A percentile compares a stretch with the other conserved stretches of the same genome.
phyloP scores from a whole-genome alignment of 2,797 vertebrate genomes.

The Enteromius thamalakanensis region DNA sequence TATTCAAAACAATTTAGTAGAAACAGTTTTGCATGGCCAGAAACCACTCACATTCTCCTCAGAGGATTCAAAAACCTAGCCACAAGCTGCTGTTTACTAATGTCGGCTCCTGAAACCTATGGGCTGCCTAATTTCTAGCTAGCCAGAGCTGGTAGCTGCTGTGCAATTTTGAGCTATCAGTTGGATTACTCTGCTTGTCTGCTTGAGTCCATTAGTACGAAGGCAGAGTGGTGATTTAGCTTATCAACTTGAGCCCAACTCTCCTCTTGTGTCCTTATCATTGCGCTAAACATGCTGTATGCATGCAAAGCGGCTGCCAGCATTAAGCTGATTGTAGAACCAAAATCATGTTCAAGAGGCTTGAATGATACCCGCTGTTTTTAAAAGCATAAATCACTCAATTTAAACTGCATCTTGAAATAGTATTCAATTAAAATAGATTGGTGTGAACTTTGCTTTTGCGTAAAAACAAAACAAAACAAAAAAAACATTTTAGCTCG shows the following conservation, averaged over 20 bases:
- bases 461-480: background rate
- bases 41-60: background rate
- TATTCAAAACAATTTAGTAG: background rate
- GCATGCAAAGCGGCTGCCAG: conserved; percentile 42
- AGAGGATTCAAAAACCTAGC: background rate
- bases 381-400: conserved; percentile 39
- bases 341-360: conserved; percentile 28
- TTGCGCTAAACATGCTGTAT: conserved; percentile 38
- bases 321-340: conserved; percentile 7
- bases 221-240: conserved; percentile 51
- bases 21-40: background rate
- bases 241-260: conserved; percentile 53
- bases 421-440: conserved; percentile 31
- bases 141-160: conserved; percentile 4
- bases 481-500: background rate
- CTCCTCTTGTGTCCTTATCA: conserved; percentile 48
- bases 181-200: conserved; percentile 50
- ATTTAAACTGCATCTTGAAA: conserved; percentile 19
- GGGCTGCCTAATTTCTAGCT: conserved; percentile 17
- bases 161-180: conserved; percentile 39
- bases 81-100: background rate
- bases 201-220: conserved; percentile 54
- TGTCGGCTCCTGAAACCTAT: background rate
- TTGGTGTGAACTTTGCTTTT: conserved; percentile 41
- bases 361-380: conserved; percentile 49